Evolutionary conservation across 2,797 vertebrate species (phyloP), one percentile per base, ranked within the genome.

Genomic region (Sibirionetta formosa): DNA sequence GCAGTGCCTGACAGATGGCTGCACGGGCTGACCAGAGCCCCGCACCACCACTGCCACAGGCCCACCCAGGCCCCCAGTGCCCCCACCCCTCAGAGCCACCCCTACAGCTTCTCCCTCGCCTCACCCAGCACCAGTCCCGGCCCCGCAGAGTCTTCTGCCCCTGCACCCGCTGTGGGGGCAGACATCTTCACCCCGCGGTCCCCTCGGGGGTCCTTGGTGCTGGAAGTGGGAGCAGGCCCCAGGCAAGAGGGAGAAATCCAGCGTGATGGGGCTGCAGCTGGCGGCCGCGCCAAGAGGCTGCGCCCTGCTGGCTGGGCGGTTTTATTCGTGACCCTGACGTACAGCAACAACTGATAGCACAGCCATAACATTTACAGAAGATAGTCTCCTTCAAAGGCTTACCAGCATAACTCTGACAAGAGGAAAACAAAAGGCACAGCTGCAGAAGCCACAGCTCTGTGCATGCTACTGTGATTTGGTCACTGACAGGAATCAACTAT

Each of bases 1-100:
- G 20, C 6, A 60, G 86, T 1, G 1, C 19, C 26, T 51, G 64
- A 40, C 44, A 56, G 24, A 36, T 0, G 1, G 44, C 29, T 0
- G 0, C 15, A 19, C 4, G 33, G 19, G 10, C 51, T 27, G 58
- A 19, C 26, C 13, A 63, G 26, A 40, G 18, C 26, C 11, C 60
- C 12, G 11, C 38, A 8, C 27, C 26, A 6, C 36, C 60, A 50
- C 23, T 50, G 27, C 27, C 27, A 3, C 60, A 13, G 60, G 16
- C 26, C 35, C 17, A 7, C 58, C 12, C 24, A 27, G 16, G 11
- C 17, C 8, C 36, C 36, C 27, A 40, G 36, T 4, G 8, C 36
- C 11, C 35, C 35, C 26, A 4, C 18, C 16, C 51, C 51, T 54
- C 27, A 31, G 9, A 54, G 27, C 27, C 16, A 31, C 26, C 36